Conservation (phyloP, 2,113 vertebrate genomes). For the Felis chaus region DNA sequence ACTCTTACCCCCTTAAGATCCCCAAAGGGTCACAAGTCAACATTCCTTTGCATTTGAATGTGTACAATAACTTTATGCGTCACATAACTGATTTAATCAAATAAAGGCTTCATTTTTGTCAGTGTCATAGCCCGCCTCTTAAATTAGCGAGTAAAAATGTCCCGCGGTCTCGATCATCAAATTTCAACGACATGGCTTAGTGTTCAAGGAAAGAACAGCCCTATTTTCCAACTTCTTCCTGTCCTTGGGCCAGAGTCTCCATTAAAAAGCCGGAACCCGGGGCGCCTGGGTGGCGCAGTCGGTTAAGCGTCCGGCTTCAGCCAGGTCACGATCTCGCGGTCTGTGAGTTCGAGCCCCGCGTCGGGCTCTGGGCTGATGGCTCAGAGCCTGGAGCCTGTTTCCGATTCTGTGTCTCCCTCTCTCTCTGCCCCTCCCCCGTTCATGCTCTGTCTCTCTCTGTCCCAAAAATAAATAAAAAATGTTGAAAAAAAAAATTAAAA, state of each 20-base stretch:
- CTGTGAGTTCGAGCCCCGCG: no score
- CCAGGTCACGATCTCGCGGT: no score
- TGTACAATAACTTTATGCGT: background rate
- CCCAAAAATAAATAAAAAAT: no score
- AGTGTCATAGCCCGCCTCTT: background rate
- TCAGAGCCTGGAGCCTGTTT: no score
- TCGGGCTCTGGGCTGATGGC: no score
- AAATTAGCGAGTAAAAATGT: background rate
- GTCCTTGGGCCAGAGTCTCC: background rate
- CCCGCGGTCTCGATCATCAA: background rate
- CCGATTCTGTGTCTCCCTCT: no score
- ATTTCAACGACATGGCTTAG: background rate
- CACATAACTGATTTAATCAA: background rate
- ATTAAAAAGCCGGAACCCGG: background rate
- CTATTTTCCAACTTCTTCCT: background rate
- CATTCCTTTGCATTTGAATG: background rate
- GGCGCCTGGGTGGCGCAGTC: no score
- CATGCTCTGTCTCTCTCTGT: no score
- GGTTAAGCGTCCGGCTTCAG: no score
- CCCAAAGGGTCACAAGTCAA: background rate
- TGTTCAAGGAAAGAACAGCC: background rate
- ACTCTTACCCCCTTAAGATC: background rate
- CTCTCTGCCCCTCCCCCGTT: no score
- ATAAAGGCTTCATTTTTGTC: conserved; percentile 35
- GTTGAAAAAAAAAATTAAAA: no score